Conservation (phyloP, 1,140 invertebrate species). For the Drosophila nigrodunni region DNA sequence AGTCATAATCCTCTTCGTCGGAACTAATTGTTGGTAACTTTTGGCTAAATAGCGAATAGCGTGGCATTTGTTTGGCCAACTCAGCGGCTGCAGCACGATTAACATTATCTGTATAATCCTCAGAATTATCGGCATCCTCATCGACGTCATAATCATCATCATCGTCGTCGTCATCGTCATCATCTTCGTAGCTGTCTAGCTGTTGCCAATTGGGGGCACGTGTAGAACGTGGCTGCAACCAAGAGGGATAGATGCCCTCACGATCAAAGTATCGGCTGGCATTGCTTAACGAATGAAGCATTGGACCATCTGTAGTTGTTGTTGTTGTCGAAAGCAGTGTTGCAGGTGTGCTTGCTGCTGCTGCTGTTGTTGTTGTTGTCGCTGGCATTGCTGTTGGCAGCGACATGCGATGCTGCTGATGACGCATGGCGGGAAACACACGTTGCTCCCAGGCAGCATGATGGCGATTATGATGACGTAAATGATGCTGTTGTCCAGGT, state of each 20-base stretch:
- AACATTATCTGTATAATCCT: slow-evolving; percentile 55
- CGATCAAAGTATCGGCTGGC: slow-evolving; percentile 64
- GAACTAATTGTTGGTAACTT: slow-evolving; percentile 40
- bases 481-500: slow-evolving; percentile 63
- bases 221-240: slow-evolving; percentile 60
- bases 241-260: slow-evolving; percentile 61
- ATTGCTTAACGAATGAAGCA: slow-evolving; percentile 24
- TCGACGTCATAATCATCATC: slow-evolving; percentile 41
- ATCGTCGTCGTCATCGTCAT: slow-evolving; percentile 35
- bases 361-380: slow-evolving; percentile 35
- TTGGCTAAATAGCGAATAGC: slow-evolving; percentile 65
- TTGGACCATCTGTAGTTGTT: slow-evolving; percentile 22
- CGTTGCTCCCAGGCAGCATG: slow-evolving; percentile 68
- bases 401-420: slow-evolving; percentile 47
- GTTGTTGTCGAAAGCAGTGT: neutral
- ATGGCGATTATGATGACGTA: slow-evolving; percentile 73
- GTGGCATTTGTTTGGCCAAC: slow-evolving; percentile 64
- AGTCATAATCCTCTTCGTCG: slow-evolving; percentile 49
- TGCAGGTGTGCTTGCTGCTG: slow-evolving; percentile 18
- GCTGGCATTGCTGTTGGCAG: neutral
- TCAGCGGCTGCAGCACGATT: slow-evolving; percentile 47
- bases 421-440: slow-evolving; percentile 58
- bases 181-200: slow-evolving; percentile 38
- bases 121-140: slow-evolving; percentile 38
- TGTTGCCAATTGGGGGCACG: slow-evolving; percentile 69